Percentiles rank a stretch among this genome's conserved stretches.
Evolutionary conservation across 1,140 invertebrate genomes (phyloP).

Genomic region (Orussus abietinus): DNA sequence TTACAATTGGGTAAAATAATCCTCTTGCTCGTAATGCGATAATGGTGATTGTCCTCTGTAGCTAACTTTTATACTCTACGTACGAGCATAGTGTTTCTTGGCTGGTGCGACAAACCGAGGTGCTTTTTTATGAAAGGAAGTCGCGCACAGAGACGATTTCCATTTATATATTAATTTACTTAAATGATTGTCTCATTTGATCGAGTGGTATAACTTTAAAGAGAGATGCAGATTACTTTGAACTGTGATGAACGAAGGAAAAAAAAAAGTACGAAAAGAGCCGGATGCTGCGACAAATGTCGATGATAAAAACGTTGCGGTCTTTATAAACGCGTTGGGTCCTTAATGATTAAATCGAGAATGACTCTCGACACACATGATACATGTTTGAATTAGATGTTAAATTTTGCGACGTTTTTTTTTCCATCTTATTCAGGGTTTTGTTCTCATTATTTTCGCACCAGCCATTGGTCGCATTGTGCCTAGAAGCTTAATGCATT

Average conservation of each 20-base stretch:
- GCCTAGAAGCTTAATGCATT: slow-evolving; percentile 8
- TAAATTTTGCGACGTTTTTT: too few relatives aligned
- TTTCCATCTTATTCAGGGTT: slow-evolving; percentile 1
- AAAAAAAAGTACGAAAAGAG: too few relatives aligned
- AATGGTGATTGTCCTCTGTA: slow-evolving; percentile 20
- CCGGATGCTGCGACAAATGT: too few relatives aligned
- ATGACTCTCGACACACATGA: too few relatives aligned
- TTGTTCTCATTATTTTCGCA: slow-evolving; percentile 2
- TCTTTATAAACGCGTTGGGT: too few relatives aligned
- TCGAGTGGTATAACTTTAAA: too few relatives aligned
- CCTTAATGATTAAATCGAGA: too few relatives aligned
- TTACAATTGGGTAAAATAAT: slow-evolving; percentile 9
- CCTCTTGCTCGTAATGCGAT: slow-evolving; percentile 15
- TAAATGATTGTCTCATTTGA: too few relatives aligned
- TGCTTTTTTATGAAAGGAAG: slow-evolving; percentile 8
- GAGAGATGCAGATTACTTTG: too few relatives aligned
- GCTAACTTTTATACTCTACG: slow-evolving; percentile 29
- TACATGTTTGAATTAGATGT: too few relatives aligned
- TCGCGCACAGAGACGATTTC: neutral
- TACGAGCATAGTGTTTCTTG: slow-evolving; percentile 23
- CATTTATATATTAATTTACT: neutral
- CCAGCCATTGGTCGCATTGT: neutral
- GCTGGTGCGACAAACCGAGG: slow-evolving; percentile 12
- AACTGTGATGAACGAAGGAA: too few relatives aligned
- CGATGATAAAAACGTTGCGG: too few relatives aligned